Conservation (phyloP, 2,888 invertebrate species). For the Steinernema hermaphroditum region DNA sequence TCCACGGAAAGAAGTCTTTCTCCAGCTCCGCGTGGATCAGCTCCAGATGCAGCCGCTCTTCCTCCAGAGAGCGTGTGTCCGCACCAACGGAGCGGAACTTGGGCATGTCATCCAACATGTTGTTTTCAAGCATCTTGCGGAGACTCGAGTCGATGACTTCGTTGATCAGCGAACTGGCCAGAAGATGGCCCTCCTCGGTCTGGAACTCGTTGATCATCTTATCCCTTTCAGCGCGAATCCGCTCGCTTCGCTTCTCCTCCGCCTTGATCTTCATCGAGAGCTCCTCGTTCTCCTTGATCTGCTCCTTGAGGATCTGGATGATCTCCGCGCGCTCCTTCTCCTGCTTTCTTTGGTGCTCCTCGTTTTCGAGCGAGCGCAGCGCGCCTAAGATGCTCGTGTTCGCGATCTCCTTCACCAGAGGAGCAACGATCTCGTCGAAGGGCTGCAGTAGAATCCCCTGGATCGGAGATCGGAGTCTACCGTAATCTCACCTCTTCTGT, state of each 20-base stretch:
- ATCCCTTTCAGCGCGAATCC: background rate
- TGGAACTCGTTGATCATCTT: slow-evolving; percentile 14
- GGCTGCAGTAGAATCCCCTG: no score
- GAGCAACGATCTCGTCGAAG: slow-evolving; percentile 25
- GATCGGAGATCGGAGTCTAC: no score
- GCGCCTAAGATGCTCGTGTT: slow-evolving; percentile 2
- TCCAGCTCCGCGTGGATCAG: slow-evolving; percentile 47
- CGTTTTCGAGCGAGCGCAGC: slow-evolving; percentile 2
- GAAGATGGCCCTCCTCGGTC: slow-evolving; percentile 1
- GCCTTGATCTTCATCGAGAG: slow-evolving; percentile 27
- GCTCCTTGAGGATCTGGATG: background rate
- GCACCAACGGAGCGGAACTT: slow-evolving; percentile 38
- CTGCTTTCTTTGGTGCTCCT: background rate
- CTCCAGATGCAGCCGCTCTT: slow-evolving; percentile 35
- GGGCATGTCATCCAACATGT: slow-evolving; percentile 6
- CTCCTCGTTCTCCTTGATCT: slow-evolving; percentile 27
- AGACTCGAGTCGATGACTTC: slow-evolving; percentile 24
- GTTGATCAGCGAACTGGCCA: slow-evolving; percentile 2
- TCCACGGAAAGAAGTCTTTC: slow-evolving; percentile 58
- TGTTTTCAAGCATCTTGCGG: background rate
- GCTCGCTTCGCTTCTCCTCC: background rate
- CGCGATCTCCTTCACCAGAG: slow-evolving; percentile 7
- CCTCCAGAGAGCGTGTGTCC: slow-evolving; percentile 44
- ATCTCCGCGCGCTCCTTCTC: slow-evolving; percentile 15
- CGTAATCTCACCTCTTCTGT: slow-evolving; percentile 12